Conservation (phyloP, 2,113 vertebrate species). For the Tamias sibiricus region DNA sequence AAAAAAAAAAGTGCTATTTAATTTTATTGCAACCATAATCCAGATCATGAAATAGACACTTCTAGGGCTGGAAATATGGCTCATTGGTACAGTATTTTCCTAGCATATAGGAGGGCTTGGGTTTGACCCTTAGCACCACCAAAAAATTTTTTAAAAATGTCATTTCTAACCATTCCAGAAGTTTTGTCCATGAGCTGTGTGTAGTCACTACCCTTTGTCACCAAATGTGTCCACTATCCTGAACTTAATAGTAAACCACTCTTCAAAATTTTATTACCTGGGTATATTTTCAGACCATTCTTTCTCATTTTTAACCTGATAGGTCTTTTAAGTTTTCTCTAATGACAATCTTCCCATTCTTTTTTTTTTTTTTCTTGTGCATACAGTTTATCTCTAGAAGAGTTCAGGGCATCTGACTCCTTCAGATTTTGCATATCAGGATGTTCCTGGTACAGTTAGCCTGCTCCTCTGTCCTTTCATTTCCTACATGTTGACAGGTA, state of each 20-base stretch:
- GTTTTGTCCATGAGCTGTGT: no score
- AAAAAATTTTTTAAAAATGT: no score
- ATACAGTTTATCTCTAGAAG: no score
- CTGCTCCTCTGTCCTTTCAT: background rate
- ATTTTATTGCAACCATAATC: background rate
- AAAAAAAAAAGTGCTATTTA: background rate
- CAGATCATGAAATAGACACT: background rate
- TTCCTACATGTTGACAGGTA: background rate
- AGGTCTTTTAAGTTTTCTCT: background rate
- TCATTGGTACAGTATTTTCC: no score
- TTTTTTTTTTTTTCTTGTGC: no score
- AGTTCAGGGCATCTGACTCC: background rate
- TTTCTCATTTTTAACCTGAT: background rate
- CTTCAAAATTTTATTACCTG: background rate
- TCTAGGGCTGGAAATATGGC: background rate
- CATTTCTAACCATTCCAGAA: background rate
- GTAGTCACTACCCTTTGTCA: background rate
- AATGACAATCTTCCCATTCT: no score
- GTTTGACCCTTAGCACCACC: no score
- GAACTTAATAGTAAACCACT: background rate
- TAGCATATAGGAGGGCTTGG: no score
- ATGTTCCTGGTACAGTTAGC: no score
- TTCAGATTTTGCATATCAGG: background rate
- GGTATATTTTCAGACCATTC: background rate
- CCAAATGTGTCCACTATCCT: background rate